These are phyloP conservation scores for Ladona fulva DNA, from an alignment of 1,140 invertebrate species.

Conservation along the genomic window DNA sequence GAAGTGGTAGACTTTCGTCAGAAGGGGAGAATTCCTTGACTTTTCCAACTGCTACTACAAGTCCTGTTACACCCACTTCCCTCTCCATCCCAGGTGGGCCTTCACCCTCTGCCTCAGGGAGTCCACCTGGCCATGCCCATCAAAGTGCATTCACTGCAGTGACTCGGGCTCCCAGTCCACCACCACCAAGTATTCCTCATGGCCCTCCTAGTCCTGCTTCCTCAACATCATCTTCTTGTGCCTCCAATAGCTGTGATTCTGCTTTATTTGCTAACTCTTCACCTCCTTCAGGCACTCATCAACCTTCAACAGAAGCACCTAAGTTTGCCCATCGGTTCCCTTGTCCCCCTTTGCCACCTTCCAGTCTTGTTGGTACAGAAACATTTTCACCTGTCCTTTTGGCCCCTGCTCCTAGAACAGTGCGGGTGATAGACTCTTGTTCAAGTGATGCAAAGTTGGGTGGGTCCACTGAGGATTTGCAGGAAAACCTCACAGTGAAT, in stretches of 20 bases:
- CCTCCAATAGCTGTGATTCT: not conserved
- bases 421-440: too few species aligned
- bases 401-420: too few species aligned
- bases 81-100: not conserved
- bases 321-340: not conserved
- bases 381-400: too few species aligned
- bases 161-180: not conserved
- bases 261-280: not conserved
- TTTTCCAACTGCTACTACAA: not conserved
- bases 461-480: too few species aligned
- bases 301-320: not conserved
- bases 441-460: too few species aligned
- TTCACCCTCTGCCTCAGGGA: not conserved
- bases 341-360: not conserved
- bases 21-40: not conserved
- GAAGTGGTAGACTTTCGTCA: not conserved
- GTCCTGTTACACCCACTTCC: not conserved
- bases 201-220: not conserved
- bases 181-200: not conserved
- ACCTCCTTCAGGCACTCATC: not conserved
- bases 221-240: not conserved
- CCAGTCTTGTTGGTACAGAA: not conserved
- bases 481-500: too few species aligned
- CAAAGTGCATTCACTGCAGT: constrained; percentile 12
- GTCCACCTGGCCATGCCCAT: not conserved